Percentiles rank a stretch among this genome's conserved stretches.
These are phyloP conservation scores for Anser cygnoides DNA, from an alignment of 2,113 vertebrate species.

Conservation along the genomic window DNA sequence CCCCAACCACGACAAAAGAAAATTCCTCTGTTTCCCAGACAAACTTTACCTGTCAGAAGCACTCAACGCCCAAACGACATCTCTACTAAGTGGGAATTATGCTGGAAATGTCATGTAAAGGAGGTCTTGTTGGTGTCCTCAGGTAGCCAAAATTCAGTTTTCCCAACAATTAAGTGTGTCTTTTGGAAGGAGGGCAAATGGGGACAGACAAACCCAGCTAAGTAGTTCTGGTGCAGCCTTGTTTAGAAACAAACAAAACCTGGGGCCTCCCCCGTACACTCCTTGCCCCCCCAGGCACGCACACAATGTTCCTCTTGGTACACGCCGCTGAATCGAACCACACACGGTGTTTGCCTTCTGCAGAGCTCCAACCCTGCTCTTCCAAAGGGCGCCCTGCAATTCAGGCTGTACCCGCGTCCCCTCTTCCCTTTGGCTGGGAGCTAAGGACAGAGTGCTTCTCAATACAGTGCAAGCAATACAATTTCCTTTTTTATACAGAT, in stretches of 20 bases:
- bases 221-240: background rate
- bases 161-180: background rate
- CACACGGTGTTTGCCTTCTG: rapidly evolving
- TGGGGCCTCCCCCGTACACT: background rate
- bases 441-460: background rate
- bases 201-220: background rate
- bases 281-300: background rate
- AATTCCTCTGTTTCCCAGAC: background rate
- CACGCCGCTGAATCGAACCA: background rate
- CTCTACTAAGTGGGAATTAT: background rate
- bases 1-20: background rate
- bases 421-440: background rate
- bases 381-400: background rate
- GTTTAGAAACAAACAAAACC: background rate
- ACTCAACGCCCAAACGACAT: background rate
- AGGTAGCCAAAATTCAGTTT: background rate
- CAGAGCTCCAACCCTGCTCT: background rate
- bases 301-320: background rate
- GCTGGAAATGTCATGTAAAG: background rate
- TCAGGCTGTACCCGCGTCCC: rapidly evolving
- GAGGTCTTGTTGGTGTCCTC: background rate
- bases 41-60: background rate
- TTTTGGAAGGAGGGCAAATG: background rate
- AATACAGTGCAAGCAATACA: background rate
- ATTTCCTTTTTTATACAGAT: background rate